Evolutionary conservation across 2,888 invertebrate species (phyloP).

Genomic region (Lordiphosa fenestrarum): DNA sequence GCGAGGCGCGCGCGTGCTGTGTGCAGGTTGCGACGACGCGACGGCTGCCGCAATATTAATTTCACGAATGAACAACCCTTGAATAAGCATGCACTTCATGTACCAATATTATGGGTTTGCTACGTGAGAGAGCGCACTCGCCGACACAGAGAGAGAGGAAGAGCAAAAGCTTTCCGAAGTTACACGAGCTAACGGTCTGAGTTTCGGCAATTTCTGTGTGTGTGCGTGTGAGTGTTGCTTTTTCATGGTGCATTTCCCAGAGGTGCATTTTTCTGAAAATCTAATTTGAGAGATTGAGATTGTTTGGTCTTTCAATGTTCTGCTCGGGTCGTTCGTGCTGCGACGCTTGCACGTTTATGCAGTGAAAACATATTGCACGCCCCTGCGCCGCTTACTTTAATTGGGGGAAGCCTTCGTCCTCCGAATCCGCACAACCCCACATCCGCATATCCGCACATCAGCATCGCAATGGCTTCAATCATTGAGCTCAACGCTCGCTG

Average conservation of each 20-base stretch:
- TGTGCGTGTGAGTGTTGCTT: constrained; percentile 42
- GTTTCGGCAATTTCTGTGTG: constrained; percentile 17
- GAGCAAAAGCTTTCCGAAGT: constrained; percentile 7
- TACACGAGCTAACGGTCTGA: constrained; percentile 11
- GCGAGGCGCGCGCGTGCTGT: constrained; percentile 62
- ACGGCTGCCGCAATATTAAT: constrained; percentile 68
- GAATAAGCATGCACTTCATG: constrained; percentile 73
- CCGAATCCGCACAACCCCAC: constrained; percentile 2
- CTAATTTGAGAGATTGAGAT: constrained; percentile 78
- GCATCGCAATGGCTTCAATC: constrained; percentile 66
- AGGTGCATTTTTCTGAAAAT: constrained; percentile 79
- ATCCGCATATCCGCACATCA: constrained; percentile 47
- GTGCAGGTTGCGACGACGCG: constrained; percentile 25
- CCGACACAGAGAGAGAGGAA: constrained; percentile 19
- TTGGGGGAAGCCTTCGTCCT: constrained; percentile 64
- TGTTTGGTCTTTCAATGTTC: constrained; percentile 71
- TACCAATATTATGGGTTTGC: constrained; percentile 62
- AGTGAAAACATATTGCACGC: constrained; percentile 40
- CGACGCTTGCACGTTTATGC: constrained; percentile 59
- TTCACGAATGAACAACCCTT: constrained; percentile 76
- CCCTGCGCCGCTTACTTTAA: constrained; percentile 71
- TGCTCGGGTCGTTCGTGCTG: constrained; percentile 60
- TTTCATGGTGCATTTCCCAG: constrained; percentile 78
- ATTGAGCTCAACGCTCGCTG: constrained; percentile 66
- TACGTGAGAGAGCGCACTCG: constrained; percentile 44